These are phyloP conservation scores for Galerucella nymphaeae DNA, from an alignment of 2,888 invertebrate genomes.

Conservation along the genomic window DNA sequence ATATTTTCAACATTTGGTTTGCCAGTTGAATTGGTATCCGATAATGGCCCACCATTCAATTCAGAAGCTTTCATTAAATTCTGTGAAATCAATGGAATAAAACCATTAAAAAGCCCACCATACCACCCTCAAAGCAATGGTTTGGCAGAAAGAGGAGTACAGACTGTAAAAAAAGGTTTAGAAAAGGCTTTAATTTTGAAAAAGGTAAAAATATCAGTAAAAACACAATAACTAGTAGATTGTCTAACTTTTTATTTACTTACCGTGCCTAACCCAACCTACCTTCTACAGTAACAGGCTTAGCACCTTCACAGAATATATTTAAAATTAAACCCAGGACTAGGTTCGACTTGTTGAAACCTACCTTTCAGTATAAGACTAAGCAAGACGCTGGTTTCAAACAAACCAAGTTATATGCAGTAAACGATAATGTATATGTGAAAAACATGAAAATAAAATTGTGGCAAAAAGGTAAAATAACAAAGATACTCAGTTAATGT, in stretches of 20 bases:
- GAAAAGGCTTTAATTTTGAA: slow-evolving; percentile 5
- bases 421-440: slow-evolving; percentile 7
- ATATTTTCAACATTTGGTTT: slow-evolving; percentile 46
- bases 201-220: background rate
- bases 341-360: slow-evolving; percentile 34
- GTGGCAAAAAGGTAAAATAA: slow-evolving; percentile 14
- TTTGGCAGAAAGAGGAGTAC: slow-evolving; percentile 42
- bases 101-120: slow-evolving; percentile 43
- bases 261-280: slow-evolving; percentile 33
- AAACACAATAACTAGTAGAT: background rate
- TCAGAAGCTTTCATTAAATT: slow-evolving; percentile 43
- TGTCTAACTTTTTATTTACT: slow-evolving; percentile 5
- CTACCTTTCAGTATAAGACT: background rate
- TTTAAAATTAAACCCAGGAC: slow-evolving; percentile 37
- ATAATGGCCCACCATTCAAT: slow-evolving; percentile 49
- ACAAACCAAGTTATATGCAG: background rate
- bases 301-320: slow-evolving; percentile 15
- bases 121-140: slow-evolving; percentile 48
- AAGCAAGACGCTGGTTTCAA: background rate
- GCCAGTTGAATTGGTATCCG: slow-evolving; percentile 43
- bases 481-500: slow-evolving; percentile 10
- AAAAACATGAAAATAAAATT: slow-evolving; percentile 15
- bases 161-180: slow-evolving; percentile 46
- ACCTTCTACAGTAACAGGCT: slow-evolving; percentile 16
- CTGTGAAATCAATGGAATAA: slow-evolving; percentile 49